Percentiles rank a stretch among this genome's conserved stretches.
phyloP scores from a whole-genome alignment of 2,113 vertebrate species.

The Thunnus maccoyii region DNA sequence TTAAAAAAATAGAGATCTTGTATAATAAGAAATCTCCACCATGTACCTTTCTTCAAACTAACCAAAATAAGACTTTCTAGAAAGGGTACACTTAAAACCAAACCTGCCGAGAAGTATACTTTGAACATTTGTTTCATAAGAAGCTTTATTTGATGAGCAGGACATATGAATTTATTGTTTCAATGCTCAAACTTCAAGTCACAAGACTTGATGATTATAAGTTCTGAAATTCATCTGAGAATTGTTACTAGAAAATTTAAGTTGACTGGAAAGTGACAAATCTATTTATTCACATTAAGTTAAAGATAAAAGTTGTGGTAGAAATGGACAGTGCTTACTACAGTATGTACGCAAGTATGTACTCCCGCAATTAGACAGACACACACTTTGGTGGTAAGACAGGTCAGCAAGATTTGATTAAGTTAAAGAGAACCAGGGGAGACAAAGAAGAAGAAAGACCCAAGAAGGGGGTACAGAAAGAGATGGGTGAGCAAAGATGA shows the following conservation, averaged over 20 bases:
- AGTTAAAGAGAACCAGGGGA: neutral
- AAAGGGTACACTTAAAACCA: no score
- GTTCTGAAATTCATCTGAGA: neutral
- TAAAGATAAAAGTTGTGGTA: no score
- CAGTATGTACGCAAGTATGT: no score
- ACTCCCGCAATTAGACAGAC: neutral
- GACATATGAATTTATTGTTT: neutral
- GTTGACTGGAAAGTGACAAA: neutral
- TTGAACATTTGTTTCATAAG: neutral
- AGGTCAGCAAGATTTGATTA: neutral
- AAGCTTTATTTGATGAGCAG: neutral
- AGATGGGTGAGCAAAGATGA: neutral
- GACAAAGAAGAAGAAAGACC: neutral
- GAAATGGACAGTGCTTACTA: no score
- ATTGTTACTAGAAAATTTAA: neutral
- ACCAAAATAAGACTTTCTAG: no score
- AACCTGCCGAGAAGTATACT: neutral
- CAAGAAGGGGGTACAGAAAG: neutral
- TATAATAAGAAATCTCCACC: neutral
- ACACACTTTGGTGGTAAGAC: neutral
- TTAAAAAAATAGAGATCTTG: no score
- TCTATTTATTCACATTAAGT: neutral
- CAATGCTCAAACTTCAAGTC: neutral
- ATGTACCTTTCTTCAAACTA: neutral
- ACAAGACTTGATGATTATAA: neutral